These are phyloP conservation scores for Origma solitaria DNA, from an alignment of 2,113 vertebrate species.

Conservation along the genomic window DNA sequence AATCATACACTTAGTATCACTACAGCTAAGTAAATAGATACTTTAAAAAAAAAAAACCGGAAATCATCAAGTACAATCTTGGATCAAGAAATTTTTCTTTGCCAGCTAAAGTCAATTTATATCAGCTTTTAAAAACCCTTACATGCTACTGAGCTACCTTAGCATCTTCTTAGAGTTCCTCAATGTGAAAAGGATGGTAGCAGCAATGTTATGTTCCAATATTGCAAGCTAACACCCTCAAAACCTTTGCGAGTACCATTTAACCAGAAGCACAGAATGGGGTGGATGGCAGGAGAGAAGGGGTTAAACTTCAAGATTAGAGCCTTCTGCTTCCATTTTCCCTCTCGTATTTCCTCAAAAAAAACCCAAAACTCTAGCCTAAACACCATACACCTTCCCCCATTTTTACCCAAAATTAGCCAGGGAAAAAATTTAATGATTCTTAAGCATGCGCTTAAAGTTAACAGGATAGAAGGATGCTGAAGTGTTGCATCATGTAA, in stretches of 20 bases:
- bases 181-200: neutral
- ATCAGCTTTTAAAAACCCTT: neutral
- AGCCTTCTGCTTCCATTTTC: neutral
- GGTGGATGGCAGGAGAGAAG: neutral
- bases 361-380: neutral
- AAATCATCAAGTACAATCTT: neutral
- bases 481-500: accelerated
- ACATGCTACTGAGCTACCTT: neutral
- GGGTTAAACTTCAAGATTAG: neutral
- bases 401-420: neutral
- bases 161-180: neutral
- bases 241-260: neutral
- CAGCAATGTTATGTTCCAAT: neutral
- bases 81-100: neutral
- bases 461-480: neutral
- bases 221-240: neutral
- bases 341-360: neutral
- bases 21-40: neutral
- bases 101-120: neutral
- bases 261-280: neutral
- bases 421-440: neutral
- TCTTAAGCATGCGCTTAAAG: neutral
- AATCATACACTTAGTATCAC: neutral
- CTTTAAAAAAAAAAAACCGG: neutral
- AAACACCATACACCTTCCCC: neutral